Evolutionary conservation across 2,113 vertebrate genomes (phyloP).

Genomic region (Charadrius vociferus): DNA sequence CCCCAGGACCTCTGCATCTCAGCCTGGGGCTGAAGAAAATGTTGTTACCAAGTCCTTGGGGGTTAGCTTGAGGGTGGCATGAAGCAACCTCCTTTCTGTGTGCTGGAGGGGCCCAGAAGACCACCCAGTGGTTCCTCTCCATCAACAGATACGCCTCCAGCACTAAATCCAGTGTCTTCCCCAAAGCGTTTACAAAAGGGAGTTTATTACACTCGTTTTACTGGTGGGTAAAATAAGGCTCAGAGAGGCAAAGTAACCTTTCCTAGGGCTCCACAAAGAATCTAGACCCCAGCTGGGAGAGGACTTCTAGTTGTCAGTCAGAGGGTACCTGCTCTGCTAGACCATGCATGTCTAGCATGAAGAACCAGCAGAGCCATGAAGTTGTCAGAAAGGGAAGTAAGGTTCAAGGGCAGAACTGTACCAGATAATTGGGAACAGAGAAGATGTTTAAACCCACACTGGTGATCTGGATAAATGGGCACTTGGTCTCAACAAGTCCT

Average conservation of each 20-base stretch:
- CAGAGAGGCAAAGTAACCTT: background rate
- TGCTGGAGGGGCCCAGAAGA: background rate
- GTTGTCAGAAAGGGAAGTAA: background rate
- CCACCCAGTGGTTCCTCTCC: background rate
- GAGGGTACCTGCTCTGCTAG: background rate
- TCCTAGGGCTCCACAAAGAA: background rate
- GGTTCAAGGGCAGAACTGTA: background rate
- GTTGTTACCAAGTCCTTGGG: background rate
- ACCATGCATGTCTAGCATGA: background rate
- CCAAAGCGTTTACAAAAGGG: background rate
- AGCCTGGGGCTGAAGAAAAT: background rate
- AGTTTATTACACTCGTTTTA: background rate
- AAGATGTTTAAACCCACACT: background rate
- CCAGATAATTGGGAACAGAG: background rate
- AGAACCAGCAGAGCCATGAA: background rate
- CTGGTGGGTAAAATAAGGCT: background rate
- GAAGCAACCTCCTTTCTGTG: background rate
- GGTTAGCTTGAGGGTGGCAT: background rate
- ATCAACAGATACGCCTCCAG: background rate
- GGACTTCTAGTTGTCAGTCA: background rate
- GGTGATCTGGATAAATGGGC: background rate
- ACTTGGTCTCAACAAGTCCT: background rate
- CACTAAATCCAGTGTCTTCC: background rate
- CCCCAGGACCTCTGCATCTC: background rate
- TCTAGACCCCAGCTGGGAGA: background rate